These are phyloP conservation scores for Cepaea nemoralis DNA, from an alignment of 1,140 invertebrate species.

Conservation along the genomic window DNA sequence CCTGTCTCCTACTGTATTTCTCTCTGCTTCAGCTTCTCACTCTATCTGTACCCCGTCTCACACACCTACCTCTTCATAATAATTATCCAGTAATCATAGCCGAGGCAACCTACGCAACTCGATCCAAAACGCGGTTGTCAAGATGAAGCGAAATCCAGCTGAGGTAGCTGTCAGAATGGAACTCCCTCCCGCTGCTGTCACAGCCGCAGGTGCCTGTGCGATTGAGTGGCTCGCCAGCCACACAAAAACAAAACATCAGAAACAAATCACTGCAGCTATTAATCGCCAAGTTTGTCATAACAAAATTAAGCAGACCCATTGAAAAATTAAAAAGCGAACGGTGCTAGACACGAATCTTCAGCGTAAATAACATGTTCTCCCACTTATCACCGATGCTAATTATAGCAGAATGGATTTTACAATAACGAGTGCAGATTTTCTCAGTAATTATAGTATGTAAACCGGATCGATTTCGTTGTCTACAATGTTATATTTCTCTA, in stretches of 20 bases:
- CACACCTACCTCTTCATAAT: no score
- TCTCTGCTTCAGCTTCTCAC: no score
- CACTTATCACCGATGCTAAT: background rate
- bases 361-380: background rate
- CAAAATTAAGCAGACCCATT: background rate
- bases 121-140: no score
- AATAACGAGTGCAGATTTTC: background rate
- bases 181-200: no score
- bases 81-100: no score
- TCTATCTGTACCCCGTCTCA: no score
- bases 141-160: no score
- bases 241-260: no score
- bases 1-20: no score
- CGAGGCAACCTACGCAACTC: no score
- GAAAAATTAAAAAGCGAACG: background rate
- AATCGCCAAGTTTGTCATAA: background rate
- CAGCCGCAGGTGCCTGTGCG: background rate
- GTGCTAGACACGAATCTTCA: background rate
- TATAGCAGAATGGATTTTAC: background rate
- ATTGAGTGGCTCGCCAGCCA: background rate
- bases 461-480: background rate
- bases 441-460: background rate
- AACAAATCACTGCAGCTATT: background rate
- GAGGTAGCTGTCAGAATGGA: no score
- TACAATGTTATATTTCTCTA: background rate